Base-by-base conservation (phyloP, 2,113 vertebrate species). In the Pholis gunnellus region DNA sequence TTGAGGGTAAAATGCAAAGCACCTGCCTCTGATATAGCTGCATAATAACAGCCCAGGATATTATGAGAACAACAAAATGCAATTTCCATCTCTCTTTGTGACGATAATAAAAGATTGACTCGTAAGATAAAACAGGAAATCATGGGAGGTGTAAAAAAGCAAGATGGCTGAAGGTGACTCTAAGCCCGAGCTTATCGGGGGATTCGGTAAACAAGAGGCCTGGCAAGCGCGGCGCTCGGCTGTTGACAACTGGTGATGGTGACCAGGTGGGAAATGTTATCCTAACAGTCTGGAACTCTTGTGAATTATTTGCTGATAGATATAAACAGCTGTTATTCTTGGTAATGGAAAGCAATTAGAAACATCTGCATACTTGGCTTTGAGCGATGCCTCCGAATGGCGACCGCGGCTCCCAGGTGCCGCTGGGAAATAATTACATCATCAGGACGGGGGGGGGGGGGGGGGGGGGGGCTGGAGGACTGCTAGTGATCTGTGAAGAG, bases 261-360 rank as follows among this genome's bases (percentile, higher is more conserved):
- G 96, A 97, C 96, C 97, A 98, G 97, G 97, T 99, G 97, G 97
- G 97, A 97, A 94, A 95, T 98, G 97, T 98, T 98, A 97, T 97
- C 97, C 97, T 97, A 97, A 98, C 97, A 97, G 97, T 97, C 97
- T 97, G 96, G 95, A 97, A 96, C 97, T 98, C 97, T 96, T 96
- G 97, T 97, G 97, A 98, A 96, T 99, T 98, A 98, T 99, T 97
- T 97, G 96, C 97, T 97, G 97, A 99, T 98, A 97, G 97, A 98
- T 98, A 97, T 98, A 99, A 99, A 98, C 98, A 99, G 98, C 97
- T 99, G 98, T 99, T 99, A 98, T 99, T 98, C 96, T 99, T 98
- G 97, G 97, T 99, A 99, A 99, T 99, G 97, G 97, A 97, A 97
- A 99, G 97, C 98, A 99, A 99, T 99, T 99, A 99, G 97, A 99